These are phyloP conservation scores for Sesamia nonagrioides DNA, from an alignment of 1,140 invertebrate genomes.

Conservation along the genomic window DNA sequence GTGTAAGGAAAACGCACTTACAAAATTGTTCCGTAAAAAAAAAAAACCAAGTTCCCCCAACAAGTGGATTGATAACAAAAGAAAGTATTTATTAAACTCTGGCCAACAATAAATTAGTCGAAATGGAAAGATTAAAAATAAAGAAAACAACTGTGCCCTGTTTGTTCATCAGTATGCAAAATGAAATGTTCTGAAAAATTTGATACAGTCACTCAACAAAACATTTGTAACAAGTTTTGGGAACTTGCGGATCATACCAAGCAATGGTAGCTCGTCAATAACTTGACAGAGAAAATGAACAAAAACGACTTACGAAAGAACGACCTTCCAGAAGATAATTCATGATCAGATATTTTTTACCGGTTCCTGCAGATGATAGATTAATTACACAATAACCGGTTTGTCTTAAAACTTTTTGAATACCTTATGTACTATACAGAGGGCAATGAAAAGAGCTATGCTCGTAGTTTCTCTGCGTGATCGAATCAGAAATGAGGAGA, in stretches of 20 bases:
- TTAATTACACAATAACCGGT: too few relatives aligned
- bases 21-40: neutral
- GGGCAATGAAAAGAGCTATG: too few relatives aligned
- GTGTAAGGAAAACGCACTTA: neutral
- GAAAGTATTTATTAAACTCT: neutral
- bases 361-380: neutral
- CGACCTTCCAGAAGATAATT: conserved; percentile 6
- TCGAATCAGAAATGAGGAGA: too few relatives aligned
- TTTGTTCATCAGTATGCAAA: neutral
- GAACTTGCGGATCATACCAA: conserved; percentile 7
- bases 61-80: neutral
- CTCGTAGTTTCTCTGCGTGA: too few relatives aligned
- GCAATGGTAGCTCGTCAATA: neutral
- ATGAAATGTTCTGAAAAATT: conserved; percentile 8
- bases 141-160: neutral
- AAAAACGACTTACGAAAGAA: neutral
- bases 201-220: conserved; percentile 5
- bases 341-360: conserved; percentile 6
- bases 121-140: neutral
- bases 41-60: neutral
- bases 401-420: too few relatives aligned
- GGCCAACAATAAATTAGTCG: neutral
- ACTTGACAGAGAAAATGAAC: neutral
- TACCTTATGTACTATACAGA: too few relatives aligned
- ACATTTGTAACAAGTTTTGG: neutral